phyloP scores from a whole-genome alignment of 1,140 invertebrate species.

The Chionoecetes opilio region DNA sequence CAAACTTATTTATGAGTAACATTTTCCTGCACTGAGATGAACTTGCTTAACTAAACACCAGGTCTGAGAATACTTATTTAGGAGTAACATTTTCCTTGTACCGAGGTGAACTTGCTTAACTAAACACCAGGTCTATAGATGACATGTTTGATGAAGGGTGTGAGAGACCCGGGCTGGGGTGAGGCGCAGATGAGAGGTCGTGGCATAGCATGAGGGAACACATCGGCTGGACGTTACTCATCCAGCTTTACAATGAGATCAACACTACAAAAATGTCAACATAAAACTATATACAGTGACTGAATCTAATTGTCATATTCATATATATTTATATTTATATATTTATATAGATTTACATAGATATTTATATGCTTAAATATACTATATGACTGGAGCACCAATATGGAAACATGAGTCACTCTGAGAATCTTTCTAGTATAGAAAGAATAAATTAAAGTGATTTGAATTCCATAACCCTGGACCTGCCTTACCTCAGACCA shows the following conservation, averaged over 20 bases:
- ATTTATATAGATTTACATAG: conserved; percentile 62
- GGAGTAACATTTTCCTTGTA: too few species aligned
- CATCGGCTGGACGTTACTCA: conserved; percentile 47
- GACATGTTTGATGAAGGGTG: neutral
- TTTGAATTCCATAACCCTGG: neutral
- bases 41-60: neutral
- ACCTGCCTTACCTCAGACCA: conserved; percentile 71
- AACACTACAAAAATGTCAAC: conserved; percentile 52
- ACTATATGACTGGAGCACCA: conserved; percentile 72
- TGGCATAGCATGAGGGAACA: neutral
- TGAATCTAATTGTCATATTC: conserved; percentile 40
- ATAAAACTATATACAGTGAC: conserved; percentile 31
- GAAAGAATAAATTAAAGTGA: conserved; percentile 28
- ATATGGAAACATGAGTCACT: conserved; percentile 62
- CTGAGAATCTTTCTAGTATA: conserved; percentile 57
- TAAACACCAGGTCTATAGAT: neutral
- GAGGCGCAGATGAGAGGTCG: neutral
- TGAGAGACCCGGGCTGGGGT: neutral
- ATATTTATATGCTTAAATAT: conserved; percentile 62
- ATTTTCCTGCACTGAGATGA: too few species aligned
- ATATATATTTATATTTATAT: conserved; percentile 59
- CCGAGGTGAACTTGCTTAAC: neutral
- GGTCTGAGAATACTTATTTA: too few species aligned
- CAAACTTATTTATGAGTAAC: too few species aligned
- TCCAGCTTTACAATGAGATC: conserved; percentile 68